Evolutionary conservation across 2,888 invertebrate species (phyloP).

Genomic region (Lumbricus terrestris): DNA sequence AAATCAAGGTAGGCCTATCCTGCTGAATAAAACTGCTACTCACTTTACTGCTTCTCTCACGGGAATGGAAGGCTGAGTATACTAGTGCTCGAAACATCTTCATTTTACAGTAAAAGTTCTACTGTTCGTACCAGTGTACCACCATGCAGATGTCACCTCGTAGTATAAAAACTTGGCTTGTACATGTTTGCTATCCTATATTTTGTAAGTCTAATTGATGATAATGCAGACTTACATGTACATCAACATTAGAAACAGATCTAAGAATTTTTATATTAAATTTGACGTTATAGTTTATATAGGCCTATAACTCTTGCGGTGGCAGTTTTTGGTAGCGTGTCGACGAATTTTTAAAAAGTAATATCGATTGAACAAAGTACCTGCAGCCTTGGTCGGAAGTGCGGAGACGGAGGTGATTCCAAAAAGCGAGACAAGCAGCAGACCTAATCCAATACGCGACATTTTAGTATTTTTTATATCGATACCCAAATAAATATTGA

Average conservation of each 20-base stretch:
- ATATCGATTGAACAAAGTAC: not conserved
- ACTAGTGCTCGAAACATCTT: no score
- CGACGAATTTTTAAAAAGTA: no score
- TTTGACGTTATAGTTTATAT: not conserved
- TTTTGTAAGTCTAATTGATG: not conserved
- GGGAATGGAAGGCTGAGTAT: no score
- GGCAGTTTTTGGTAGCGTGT: not conserved
- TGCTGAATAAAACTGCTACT: no score
- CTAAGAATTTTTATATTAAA: not conserved
- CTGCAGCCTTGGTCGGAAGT: not conserved
- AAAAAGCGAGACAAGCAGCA: not conserved
- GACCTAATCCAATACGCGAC: not conserved
- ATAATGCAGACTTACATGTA: not conserved
- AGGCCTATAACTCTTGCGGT: not conserved
- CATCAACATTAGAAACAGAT: no score
- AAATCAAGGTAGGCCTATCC: no score
- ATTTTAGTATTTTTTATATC: not conserved
- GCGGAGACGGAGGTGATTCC: not conserved
- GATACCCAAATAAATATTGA: not conserved
- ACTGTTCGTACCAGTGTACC: no score
- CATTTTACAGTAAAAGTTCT: no score
- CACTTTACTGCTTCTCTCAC: no score
- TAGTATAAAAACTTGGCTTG: not conserved
- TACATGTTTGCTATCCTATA: not conserved
- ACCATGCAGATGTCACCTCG: no score